Evolutionary conservation across 1,140 invertebrate genomes (phyloP), one percentile per base, ranked within the genome.

Genomic region (Drosophila novamexicana): DNA sequence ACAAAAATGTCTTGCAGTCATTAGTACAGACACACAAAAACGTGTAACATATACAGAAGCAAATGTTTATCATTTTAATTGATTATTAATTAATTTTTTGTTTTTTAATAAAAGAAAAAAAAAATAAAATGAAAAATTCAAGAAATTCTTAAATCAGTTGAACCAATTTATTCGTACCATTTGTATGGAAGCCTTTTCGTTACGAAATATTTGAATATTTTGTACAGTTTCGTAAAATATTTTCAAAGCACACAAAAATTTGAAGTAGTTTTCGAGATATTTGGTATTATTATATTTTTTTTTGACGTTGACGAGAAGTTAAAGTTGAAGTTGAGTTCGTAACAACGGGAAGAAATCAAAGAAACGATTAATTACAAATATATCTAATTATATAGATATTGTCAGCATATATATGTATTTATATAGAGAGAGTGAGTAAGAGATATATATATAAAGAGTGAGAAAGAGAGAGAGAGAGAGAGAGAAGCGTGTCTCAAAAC

Each of bases 81-180:
- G 64, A 77, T 81, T 64, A 70, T 61, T 56, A 22, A 54, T 62
- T 42, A 65, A 65, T 29, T 29, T 29, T 44, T 18, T 34, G 5
- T 29, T 29, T 44, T 53, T 29, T 34, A 34, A 67, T 16, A 53
- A 71, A 73, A 70, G 37, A 50, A 78, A 29, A 1, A 1, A 22
- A 22, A 3, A 50, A 78, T 44, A 49, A 68, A 73, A 64, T 14
- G 54, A 77, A 64, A 82, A 75, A 52, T 6, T 78, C 74, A 4
- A 58, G 18, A 49, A 76, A 67, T 67, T 61, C 53, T 74, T 53
- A 78, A 89, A 84, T 75, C 61, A 81, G 66, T 85, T 89, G 42
- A 79, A 85, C 82, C 82, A 85, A 86, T 90, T 88, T 83, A 83
- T 90, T 90, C 88, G 86, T 90, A 90, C 88, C 88, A 90, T 90